These are phyloP conservation scores for Cephalopterus ornatus DNA, from an alignment of 2,113 vertebrate genomes.

Conservation along the genomic window DNA sequence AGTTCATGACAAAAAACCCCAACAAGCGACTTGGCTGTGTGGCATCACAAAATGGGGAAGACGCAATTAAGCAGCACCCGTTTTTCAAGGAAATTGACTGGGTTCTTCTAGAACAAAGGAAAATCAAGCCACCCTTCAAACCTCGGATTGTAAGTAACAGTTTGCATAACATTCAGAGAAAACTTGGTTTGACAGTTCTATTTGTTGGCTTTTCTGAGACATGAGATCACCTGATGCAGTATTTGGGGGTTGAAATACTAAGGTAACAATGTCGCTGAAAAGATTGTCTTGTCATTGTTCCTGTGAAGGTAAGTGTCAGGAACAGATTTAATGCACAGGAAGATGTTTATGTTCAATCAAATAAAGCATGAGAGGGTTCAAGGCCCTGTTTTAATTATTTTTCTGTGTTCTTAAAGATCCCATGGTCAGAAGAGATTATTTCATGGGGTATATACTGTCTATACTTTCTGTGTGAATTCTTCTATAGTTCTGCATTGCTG, in stretches of 20 bases:
- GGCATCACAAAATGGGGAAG: constrained; percentile 88
- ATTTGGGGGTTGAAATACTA: not conserved
- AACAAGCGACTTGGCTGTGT: constrained; percentile 95
- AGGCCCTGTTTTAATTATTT: not conserved
- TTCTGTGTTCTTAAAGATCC: not conserved
- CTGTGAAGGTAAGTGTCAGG: constrained; percentile 48
- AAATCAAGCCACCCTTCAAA: constrained; percentile 97
- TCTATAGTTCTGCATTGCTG: not conserved
- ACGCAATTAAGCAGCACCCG: constrained; percentile 92
- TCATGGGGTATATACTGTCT: not conserved
- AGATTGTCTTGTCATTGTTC: not conserved
- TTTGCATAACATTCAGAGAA: constrained; percentile 17
- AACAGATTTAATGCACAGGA: not conserved
- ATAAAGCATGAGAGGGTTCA: not conserved
- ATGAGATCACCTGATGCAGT: not conserved
- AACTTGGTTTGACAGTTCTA: not conserved
- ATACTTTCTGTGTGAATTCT: not conserved
- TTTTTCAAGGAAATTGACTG: constrained; percentile 99
- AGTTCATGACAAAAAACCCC: constrained; percentile 99
- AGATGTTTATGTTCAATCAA: not conserved
- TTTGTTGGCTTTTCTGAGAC: not conserved
- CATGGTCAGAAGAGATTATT: not conserved
- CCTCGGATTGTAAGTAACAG: constrained; percentile 92
- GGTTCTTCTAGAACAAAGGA: constrained; percentile 93
- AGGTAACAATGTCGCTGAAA: fast-evolving